These are phyloP conservation scores for Sesamia inferens DNA, from an alignment of 2,888 invertebrate species.

Conservation along the genomic window DNA sequence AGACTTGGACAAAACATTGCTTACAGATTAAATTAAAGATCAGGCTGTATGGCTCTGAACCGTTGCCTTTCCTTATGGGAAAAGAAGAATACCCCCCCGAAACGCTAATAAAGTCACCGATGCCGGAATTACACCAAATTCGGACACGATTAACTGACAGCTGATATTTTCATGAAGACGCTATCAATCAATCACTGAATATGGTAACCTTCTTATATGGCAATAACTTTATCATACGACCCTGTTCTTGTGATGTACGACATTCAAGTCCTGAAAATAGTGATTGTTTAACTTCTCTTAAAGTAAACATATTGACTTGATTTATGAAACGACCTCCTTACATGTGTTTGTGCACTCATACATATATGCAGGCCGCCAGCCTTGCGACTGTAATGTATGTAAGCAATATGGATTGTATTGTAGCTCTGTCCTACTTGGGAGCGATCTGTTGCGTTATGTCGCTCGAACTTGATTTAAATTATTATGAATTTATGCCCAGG, in stretches of 20 bases:
- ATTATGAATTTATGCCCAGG: not conserved
- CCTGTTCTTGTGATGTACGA: constrained; percentile 26
- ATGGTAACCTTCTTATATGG: constrained; percentile 40
- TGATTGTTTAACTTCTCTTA: constrained; percentile 41
- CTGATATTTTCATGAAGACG: constrained; percentile 35
- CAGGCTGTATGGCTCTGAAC: no score
- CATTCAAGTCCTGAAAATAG: constrained; percentile 54
- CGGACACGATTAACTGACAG: constrained; percentile 34
- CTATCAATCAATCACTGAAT: constrained; percentile 53
- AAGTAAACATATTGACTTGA: constrained; percentile 40
- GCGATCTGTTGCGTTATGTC: constrained; percentile 31
- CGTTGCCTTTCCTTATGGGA: no score
- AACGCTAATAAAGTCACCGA: constrained; percentile 52
- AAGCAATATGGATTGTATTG: constrained; percentile 55
- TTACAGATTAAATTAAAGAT: no score
- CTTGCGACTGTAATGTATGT: constrained; percentile 61
- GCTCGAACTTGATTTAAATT: constrained; percentile 17
- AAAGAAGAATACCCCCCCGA: no score
- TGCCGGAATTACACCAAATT: constrained; percentile 51
- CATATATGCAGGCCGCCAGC: constrained; percentile 57
- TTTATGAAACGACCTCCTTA: constrained; percentile 58
- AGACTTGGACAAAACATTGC: no score
- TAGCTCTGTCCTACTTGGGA: constrained; percentile 49
- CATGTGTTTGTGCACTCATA: constrained; percentile 57
- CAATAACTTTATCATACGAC: constrained; percentile 33